These are phyloP conservation scores for Charanyca ferruginea DNA, from an alignment of 2,888 invertebrate genomes.

Conservation along the genomic window DNA sequence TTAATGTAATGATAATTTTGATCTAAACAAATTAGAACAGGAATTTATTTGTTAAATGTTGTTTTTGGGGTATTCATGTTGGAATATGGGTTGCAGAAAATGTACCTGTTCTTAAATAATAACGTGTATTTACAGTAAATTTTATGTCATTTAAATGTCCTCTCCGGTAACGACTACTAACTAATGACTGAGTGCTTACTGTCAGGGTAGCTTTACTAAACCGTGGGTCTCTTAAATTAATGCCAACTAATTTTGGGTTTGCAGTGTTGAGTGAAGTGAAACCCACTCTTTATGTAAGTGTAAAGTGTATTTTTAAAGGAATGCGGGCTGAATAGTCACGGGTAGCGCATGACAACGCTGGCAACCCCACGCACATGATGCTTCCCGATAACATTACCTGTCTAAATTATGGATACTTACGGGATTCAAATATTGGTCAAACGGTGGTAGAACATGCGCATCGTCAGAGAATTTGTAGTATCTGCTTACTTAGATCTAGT, in stretches of 20 bases:
- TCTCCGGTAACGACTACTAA: constrained; percentile 71
- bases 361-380: constrained; percentile 85
- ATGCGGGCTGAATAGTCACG: constrained; percentile 87
- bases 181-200: constrained; percentile 72
- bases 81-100: constrained; percentile 25
- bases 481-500: constrained; percentile 70
- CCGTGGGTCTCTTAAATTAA: constrained; percentile 79
- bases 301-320: constrained; percentile 84
- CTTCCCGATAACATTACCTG: constrained; percentile 77
- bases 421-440: constrained; percentile 54
- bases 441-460: constrained; percentile 61
- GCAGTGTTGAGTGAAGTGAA: constrained; percentile 90
- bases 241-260: constrained; percentile 89
- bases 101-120: constrained; percentile 39
- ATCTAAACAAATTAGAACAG: constrained; percentile 22
- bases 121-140: constrained; percentile 41
- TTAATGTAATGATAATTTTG: constrained; percentile 27
- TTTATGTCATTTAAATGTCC: constrained; percentile 47
- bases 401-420: constrained; percentile 57
- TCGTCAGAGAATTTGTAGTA: constrained; percentile 78
- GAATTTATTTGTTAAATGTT: constrained; percentile 36
- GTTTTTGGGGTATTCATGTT: constrained; percentile 36
- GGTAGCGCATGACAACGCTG: constrained; percentile 89
- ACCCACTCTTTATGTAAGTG: constrained; percentile 87
- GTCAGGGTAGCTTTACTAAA: constrained; percentile 78